Evolutionary conservation across 1,140 invertebrate genomes (phyloP).

Genomic region (Drepana arcuata): DNA sequence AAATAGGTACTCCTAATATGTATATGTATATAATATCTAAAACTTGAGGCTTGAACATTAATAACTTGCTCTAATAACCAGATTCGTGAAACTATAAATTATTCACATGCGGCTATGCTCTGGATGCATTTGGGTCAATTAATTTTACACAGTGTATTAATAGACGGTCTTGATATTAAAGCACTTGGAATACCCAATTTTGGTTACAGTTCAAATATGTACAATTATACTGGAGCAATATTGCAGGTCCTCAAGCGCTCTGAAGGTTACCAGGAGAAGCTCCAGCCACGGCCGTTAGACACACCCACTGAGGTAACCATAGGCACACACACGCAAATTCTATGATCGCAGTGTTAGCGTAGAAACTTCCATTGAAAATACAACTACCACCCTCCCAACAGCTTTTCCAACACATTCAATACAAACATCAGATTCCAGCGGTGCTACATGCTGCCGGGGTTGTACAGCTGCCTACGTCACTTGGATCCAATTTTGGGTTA

Average conservation of each 20-base stretch:
- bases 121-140: no score
- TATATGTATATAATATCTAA: no score
- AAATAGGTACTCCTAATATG: no score
- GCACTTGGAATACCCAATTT: no score
- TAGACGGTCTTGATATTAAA: no score
- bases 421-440: constrained; percentile 12
- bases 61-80: no score
- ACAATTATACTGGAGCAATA: no score
- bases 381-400: constrained; percentile 15
- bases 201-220: no score
- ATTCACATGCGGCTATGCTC: no score
- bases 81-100: no score
- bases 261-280: constrained; percentile 6
- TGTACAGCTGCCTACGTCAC: constrained; percentile 65
- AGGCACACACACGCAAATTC: constrained; percentile 18
- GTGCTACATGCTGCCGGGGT: constrained; percentile 6
- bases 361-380: constrained; percentile 51
- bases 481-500: constrained; percentile 54
- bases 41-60: no score
- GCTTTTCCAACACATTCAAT: constrained; percentile 14
- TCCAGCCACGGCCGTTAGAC: background rate
- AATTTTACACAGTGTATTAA: no score
- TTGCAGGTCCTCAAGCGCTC: background rate
- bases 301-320: background rate
- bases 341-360: constrained; percentile 5